phyloP scores from a whole-genome alignment of 2,797 vertebrate genomes.

The Diplodus sargus region DNA sequence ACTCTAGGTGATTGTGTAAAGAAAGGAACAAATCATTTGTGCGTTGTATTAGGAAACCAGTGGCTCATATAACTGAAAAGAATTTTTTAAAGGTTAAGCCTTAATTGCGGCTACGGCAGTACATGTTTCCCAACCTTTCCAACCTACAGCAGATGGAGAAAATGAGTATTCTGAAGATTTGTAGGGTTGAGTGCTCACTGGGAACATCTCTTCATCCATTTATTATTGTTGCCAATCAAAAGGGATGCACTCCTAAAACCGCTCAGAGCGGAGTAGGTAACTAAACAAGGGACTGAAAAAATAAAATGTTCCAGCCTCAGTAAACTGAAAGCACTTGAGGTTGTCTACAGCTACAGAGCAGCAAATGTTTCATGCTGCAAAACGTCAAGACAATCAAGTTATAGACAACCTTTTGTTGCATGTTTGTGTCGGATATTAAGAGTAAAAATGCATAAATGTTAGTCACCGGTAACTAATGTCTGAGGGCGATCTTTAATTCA shows the following conservation, averaged over 20 bases:
- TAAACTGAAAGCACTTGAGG: constrained; percentile 9
- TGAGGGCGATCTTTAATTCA: neutral
- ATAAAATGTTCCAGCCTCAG: constrained; percentile 9
- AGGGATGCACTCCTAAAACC: constrained; percentile 33
- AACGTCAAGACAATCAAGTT: neutral
- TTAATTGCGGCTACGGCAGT: neutral
- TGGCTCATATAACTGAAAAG: neutral
- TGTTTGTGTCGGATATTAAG: neutral
- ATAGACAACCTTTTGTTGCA: neutral
- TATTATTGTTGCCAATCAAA: constrained; percentile 17
- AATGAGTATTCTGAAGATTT: constrained; percentile 17
- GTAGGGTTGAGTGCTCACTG: neutral
- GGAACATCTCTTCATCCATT: constrained; percentile 45
- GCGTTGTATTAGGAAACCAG: neutral
- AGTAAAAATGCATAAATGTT: neutral
- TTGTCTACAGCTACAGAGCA: neutral
- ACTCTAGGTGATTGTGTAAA: no score
- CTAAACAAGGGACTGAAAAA: neutral
- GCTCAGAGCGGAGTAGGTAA: constrained; percentile 24
- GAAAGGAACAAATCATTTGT: neutral
- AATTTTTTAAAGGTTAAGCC: neutral
- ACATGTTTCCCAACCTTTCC: neutral
- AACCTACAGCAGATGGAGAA: neutral
- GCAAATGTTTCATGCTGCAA: neutral
- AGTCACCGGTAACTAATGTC: neutral